phyloP scores from a whole-genome alignment of 2,888 invertebrate species.

The Lysandra bellargus region DNA sequence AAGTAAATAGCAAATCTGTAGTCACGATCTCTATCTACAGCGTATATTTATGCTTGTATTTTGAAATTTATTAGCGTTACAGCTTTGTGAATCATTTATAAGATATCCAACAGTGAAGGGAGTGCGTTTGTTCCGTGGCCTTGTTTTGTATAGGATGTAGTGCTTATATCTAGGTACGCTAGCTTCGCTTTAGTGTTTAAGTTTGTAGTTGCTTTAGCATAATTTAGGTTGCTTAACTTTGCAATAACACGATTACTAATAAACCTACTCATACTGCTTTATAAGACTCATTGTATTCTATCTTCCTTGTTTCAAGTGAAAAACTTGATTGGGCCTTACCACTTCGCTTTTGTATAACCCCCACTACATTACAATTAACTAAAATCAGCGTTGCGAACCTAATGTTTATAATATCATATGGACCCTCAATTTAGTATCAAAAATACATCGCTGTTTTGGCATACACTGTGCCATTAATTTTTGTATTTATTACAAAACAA shows the following conservation, averaged over 20 bases:
- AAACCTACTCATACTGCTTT: no score
- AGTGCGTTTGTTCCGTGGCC: constrained; percentile 14
- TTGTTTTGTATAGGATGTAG: constrained; percentile 4
- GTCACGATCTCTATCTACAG: background rate
- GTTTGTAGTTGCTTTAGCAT: background rate
- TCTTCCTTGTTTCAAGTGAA: no score
- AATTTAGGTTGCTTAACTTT: background rate
- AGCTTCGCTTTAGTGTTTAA: constrained; percentile 2
- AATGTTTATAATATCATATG: no score
- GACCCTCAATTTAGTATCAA: no score
- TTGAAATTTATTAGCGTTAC: constrained; percentile 4
- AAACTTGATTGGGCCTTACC: no score
- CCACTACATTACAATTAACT: no score
- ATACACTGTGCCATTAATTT: no score
- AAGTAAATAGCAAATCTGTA: background rate
- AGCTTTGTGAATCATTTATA: constrained; percentile 28
- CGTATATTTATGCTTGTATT: constrained; percentile 17
- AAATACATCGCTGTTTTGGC: no score
- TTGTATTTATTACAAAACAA: no score
- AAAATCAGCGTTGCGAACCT: no score
- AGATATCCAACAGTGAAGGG: constrained; percentile 19
- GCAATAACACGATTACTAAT: background rate
- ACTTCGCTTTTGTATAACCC: no score
- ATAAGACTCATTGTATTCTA: no score
- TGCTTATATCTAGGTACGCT: constrained; percentile 7